Conservation (phyloP, 1,140 invertebrate genomes). For the Lepidurus arcticus region DNA sequence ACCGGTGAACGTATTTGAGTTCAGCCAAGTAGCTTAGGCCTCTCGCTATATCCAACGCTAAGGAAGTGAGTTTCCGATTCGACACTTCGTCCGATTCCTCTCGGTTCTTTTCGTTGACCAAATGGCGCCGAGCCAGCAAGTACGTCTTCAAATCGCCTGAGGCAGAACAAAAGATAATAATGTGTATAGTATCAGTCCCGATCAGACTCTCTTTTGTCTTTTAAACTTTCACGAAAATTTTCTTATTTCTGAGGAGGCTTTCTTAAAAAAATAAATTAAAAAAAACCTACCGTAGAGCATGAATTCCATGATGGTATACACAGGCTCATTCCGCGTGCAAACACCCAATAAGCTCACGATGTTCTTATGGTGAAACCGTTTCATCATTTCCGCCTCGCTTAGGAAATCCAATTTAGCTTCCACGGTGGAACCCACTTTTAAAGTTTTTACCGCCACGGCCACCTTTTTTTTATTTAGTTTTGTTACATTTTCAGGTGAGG, state of each 20-base stretch:
- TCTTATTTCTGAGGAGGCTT: not conserved
- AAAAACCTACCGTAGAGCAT: conserved; percentile 72
- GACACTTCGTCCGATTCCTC: conserved; percentile 69
- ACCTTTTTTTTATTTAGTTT: conserved; percentile 43
- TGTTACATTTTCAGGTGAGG: not conserved
- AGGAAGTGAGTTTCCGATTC: conserved; percentile 68
- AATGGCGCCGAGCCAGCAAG: conserved; percentile 70
- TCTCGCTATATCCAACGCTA: conserved; percentile 78
- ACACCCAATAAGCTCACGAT: conserved; percentile 77
- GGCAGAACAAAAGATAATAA: conserved; percentile 5
- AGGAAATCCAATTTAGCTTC: conserved; percentile 89
- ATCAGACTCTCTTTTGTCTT: not conserved
- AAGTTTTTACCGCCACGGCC: conserved; percentile 83
- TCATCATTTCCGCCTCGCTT: conserved; percentile 89
- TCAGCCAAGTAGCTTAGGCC: conserved; percentile 74
- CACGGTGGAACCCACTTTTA: conserved; percentile 71
- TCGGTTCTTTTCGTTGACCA: conserved; percentile 62
- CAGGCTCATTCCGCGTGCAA: conserved; percentile 73
- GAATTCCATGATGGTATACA: conserved; percentile 88
- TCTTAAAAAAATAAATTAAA: not conserved
- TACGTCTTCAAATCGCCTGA: conserved; percentile 77
- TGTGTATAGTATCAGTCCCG: not conserved
- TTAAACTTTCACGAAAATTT: not conserved
- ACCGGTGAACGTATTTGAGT: conserved; percentile 73
- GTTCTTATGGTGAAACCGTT: conserved; percentile 83